A percentile compares a stretch with the other conserved stretches of the same genome.
Evolutionary conservation across 2,797 vertebrate genomes (phyloP).

Genomic region (Enteromius fasciolatus): DNA sequence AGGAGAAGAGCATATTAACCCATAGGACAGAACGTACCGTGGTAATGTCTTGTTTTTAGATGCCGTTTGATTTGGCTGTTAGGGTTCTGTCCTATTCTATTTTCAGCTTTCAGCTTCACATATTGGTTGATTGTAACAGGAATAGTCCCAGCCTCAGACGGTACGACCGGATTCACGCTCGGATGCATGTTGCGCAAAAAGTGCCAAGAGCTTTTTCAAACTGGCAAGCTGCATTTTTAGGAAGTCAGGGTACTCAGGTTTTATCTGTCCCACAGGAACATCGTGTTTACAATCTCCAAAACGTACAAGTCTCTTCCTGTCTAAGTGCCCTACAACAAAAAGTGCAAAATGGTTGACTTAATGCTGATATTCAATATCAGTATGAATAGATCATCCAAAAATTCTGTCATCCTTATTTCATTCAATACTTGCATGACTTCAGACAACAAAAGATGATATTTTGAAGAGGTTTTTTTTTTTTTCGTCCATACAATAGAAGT

Average conservation of each 20-base stretch:
- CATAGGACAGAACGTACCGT: slow-evolving; percentile 45
- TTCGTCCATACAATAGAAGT: background rate
- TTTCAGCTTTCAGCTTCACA: slow-evolving; percentile 45
- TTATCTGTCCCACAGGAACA: background rate
- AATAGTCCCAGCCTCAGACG: background rate
- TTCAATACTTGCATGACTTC: background rate
- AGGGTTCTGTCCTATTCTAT: slow-evolving; percentile 45
- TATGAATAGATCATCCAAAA: background rate
- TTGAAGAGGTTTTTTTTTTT: background rate
- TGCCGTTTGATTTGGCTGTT: slow-evolving; percentile 45
- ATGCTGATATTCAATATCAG: background rate
- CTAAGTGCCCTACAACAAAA: background rate
- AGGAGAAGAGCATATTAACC: slow-evolving; percentile 33
- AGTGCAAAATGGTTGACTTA: background rate
- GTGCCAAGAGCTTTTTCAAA: background rate
- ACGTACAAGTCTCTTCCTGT: background rate
- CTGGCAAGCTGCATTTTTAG: background rate
- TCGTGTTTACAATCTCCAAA: slow-evolving; percentile 20
- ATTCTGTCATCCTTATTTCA: too few species aligned
- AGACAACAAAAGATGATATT: background rate
- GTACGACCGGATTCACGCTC: background rate
- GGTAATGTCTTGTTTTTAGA: slow-evolving; percentile 49
- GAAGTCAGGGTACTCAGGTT: background rate
- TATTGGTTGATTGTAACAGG: background rate
- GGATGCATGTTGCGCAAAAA: slow-evolving; percentile 11